These are phyloP conservation scores for Psephotus haematonotus DNA, from an alignment of 2,113 vertebrate species.

Conservation along the genomic window DNA sequence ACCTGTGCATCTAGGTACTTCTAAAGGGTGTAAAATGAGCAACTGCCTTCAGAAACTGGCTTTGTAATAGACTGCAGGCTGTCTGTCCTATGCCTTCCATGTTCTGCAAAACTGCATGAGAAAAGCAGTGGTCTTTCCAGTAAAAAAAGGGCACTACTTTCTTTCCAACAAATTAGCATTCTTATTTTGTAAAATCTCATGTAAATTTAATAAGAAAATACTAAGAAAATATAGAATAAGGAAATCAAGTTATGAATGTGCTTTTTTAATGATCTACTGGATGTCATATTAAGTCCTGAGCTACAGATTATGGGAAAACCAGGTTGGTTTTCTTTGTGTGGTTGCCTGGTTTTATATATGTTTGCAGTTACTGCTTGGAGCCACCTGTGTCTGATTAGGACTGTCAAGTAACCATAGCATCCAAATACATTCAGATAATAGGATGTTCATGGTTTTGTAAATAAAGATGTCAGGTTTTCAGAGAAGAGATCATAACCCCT, in stretches of 20 bases:
- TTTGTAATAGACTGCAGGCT: not conserved
- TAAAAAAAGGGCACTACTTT: not conserved
- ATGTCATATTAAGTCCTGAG: not conserved
- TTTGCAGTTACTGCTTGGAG: not conserved
- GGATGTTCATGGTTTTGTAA: not conserved
- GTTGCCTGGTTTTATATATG: not conserved
- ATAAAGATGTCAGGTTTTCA: slow-evolving; percentile 50
- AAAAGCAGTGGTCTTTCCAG: not conserved
- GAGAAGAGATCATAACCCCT: slow-evolving; percentile 15
- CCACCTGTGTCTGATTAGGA: not conserved
- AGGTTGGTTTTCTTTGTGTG: not conserved
- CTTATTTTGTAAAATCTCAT: not conserved
- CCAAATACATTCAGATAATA: slow-evolving; percentile 26
- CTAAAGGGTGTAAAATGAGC: not conserved
- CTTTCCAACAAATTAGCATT: not conserved
- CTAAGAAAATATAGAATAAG: not conserved
- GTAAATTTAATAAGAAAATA: not conserved
- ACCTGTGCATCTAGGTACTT: not conserved
- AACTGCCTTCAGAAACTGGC: not conserved
- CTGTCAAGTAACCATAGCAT: not conserved
- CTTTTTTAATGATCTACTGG: not conserved
- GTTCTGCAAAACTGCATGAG: not conserved
- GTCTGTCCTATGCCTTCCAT: not conserved
- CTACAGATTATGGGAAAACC: not conserved
- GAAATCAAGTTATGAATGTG: not conserved